Evolutionary conservation across 2,888 invertebrate genomes (phyloP).

Genomic region (Xiphydria camelus): DNA sequence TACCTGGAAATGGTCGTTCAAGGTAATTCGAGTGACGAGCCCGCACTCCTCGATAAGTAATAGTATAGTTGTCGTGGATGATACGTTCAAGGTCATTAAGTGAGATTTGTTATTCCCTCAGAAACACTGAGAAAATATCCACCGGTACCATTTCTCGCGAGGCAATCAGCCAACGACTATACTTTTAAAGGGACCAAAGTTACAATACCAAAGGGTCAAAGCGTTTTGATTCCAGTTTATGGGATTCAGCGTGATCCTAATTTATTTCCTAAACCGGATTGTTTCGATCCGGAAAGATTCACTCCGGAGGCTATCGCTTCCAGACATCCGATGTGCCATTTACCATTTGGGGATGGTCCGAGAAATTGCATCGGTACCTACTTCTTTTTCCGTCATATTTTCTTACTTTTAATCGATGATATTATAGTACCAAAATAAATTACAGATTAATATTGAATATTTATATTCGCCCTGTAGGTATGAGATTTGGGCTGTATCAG

Average conservation of each 20-base stretch:
- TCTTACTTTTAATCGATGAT: no score
- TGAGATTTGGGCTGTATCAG: constrained; percentile 45
- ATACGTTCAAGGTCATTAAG: no score
- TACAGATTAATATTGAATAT: background rate
- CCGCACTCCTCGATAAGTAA: no score
- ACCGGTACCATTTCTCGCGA: constrained; percentile 44
- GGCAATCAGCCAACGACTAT: constrained; percentile 40
- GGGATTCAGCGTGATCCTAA: constrained; percentile 35
- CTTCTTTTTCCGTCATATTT: no score
- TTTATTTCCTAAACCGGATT: constrained; percentile 40
- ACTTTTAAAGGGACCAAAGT: constrained; percentile 37
- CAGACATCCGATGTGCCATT: constrained; percentile 35
- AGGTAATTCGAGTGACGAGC: no score
- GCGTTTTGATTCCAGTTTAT: constrained; percentile 32
- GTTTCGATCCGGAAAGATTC: constrained; percentile 45
- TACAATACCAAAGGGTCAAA: constrained; percentile 27
- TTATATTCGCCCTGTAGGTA: constrained; percentile 28
- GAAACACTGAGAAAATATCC: constrained; percentile 60
- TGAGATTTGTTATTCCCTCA: no score
- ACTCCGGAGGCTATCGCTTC: constrained; percentile 26
- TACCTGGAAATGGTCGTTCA: constrained; percentile 54
- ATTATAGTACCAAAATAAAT: no score
- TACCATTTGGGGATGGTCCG: constrained; percentile 49
- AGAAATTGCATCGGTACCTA: constrained; percentile 46
- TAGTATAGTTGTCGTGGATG: no score